phyloP scores from a whole-genome alignment of 2,797 vertebrate species.

The Schizothorax lantsangensis region DNA sequence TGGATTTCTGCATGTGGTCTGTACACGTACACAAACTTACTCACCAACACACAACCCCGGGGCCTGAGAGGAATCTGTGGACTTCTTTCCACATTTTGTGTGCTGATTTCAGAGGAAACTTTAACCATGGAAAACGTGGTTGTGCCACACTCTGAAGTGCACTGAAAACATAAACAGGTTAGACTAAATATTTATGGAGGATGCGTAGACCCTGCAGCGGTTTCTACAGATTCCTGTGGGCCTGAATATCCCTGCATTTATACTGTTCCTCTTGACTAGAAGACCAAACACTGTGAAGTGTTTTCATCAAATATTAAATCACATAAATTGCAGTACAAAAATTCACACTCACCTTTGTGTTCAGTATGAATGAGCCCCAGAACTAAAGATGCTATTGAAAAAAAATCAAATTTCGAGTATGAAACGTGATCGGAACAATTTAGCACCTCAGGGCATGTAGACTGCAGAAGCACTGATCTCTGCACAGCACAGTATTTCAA shows the following conservation, averaged over 20 bases:
- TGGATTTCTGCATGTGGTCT: background rate
- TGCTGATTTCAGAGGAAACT: background rate
- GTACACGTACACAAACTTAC: background rate
- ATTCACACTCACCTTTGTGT: background rate
- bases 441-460: background rate
- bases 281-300: background rate
- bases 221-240: background rate
- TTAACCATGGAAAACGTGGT: background rate
- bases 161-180: background rate
- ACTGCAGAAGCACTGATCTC: background rate
- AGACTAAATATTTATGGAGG: background rate
- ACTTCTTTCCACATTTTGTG: background rate
- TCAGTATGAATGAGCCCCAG: background rate
- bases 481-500: background rate
- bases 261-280: background rate
- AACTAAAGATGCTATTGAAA: background rate
- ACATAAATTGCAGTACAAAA: background rate
- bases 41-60: background rate
- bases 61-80: background rate
- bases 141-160: background rate
- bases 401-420: background rate
- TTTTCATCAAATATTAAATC: constrained; percentile 9
- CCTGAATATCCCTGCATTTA: background rate
- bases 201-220: background rate
- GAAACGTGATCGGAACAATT: background rate